phyloP scores from a whole-genome alignment of 2,888 invertebrate genomes.

The Eristalis pertinax region DNA sequence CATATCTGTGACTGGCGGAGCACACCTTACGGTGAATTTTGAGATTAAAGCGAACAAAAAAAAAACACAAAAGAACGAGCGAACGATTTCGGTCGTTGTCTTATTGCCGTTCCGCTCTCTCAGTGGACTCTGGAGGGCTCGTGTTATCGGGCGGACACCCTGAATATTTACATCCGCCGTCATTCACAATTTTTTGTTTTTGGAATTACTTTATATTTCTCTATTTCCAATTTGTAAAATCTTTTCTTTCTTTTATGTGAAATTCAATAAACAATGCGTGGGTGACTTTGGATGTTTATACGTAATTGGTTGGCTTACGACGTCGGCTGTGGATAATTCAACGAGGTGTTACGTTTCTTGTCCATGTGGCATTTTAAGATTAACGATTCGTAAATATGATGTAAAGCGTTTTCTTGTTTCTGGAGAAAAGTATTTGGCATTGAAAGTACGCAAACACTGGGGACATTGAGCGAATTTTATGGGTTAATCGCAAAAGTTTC shows the following conservation, averaged over 20 bases:
- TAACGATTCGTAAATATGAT: constrained; percentile 39
- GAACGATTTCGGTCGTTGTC: background rate
- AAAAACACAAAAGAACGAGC: background rate
- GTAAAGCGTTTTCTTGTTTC: constrained; percentile 8
- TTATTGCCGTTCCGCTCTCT: constrained; percentile 2
- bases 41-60: constrained; percentile 19
- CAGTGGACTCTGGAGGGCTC: background rate
- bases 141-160: constrained; percentile 16
- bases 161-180: constrained; percentile 25
- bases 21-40: constrained; percentile 30
- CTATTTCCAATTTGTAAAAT: background rate
- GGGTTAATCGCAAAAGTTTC: background rate
- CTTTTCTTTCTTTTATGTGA: constrained; percentile 11
- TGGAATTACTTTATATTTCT: constrained; percentile 22
- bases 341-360: constrained; percentile 16
- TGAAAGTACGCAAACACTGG: background rate
- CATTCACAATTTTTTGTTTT: constrained; percentile 25
- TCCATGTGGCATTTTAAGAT: constrained; percentile 12
- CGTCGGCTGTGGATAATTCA: background rate
- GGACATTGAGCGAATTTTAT: background rate
- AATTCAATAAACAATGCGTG: constrained; percentile 45
- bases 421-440: background rate
- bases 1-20: constrained; percentile 25
- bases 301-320: background rate
- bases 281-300: constrained; percentile 4